These are phyloP conservation scores for Myiothlypis coronata DNA, from an alignment of 2,797 vertebrate species.

Conservation along the genomic window DNA sequence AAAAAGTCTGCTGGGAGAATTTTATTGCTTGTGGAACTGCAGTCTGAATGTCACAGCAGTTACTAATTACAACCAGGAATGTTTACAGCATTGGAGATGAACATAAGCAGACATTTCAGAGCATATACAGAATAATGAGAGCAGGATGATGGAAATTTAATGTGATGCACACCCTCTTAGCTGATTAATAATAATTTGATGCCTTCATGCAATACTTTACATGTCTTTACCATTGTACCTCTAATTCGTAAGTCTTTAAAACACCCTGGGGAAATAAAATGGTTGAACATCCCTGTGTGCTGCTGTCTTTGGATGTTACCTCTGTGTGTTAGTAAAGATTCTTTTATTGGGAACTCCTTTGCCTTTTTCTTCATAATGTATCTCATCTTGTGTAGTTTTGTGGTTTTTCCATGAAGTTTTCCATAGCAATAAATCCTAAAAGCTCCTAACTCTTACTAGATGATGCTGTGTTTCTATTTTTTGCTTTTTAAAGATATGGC, in stretches of 20 bases:
- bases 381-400: background rate
- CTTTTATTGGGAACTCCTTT: background rate
- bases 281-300: background rate
- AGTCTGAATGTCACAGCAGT: conserved; percentile 7
- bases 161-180: background rate
- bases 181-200: background rate
- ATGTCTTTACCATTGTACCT: background rate
- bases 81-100: background rate
- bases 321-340: background rate
- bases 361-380: background rate
- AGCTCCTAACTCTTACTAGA: background rate
- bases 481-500: fast-evolving
- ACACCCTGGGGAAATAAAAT: background rate
- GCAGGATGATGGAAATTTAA: background rate
- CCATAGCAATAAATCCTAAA: background rate
- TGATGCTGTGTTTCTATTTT: background rate
- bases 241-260: background rate
- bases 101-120: background rate
- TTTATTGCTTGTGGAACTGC: background rate
- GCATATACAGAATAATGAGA: background rate
- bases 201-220: background rate
- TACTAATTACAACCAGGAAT: background rate
- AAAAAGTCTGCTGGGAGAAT: background rate
- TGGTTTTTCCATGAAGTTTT: background rate
- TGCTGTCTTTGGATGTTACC: background rate